Percentiles rank a stretch among this genome's conserved stretches.
Conservation (phyloP, 2,113 vertebrate species). For the Pandion haliaetus region DNA sequence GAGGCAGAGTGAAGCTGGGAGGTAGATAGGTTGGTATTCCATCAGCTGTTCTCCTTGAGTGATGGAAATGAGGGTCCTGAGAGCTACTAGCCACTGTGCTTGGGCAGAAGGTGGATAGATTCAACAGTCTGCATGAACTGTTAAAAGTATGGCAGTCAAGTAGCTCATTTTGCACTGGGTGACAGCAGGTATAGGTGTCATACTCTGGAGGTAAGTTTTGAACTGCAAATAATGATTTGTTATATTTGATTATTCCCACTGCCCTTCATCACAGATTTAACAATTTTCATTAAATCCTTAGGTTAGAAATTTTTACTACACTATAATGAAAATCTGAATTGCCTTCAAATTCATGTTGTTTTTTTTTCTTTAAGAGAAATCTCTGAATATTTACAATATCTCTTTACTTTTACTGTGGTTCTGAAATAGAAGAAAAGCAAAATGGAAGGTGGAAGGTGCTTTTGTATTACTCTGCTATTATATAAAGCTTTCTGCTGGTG, state of each 20-base stretch:
- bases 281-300: not conserved
- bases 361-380: not conserved
- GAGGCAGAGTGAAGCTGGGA: not conserved
- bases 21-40: not conserved
- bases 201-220: not conserved
- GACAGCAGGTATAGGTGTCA: not conserved
- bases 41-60: not conserved
- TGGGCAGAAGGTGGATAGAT: slow-evolving; percentile 81
- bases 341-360: not conserved
- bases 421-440: not conserved
- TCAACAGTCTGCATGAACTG: slow-evolving; percentile 78
- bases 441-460: not conserved
- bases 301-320: not conserved
- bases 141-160: slow-evolving; percentile 58
- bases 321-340: not conserved
- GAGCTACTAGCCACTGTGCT: slow-evolving; percentile 78
- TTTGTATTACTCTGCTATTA: not conserved
- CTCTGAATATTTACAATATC: not conserved
- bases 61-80: not conserved
- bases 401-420: not conserved
- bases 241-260: not conserved
- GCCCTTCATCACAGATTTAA: not conserved
- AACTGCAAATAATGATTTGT: not conserved
- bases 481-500: not conserved
- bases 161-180: not conserved